Conservation (phyloP, 2,888 invertebrate species). For the Anodontia alba region DNA sequence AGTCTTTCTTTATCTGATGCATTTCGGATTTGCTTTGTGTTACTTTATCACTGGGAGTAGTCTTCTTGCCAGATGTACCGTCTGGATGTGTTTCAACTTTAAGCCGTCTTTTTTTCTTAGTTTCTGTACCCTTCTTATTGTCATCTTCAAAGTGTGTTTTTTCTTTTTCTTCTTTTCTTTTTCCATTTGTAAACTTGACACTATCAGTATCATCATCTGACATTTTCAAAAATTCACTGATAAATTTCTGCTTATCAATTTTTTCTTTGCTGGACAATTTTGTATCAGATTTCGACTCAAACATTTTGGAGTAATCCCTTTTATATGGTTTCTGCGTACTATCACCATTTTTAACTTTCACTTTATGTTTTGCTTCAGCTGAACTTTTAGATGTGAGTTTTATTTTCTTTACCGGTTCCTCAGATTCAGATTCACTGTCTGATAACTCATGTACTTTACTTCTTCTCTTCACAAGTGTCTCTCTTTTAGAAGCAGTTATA, state of each 20-base stretch:
- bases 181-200: constrained; percentile 9
- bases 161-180: not conserved
- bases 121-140: not conserved
- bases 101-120: not conserved
- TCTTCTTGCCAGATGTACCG: not conserved
- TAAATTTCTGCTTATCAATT: constrained; percentile 37
- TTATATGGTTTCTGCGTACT: not conserved
- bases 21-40: not conserved
- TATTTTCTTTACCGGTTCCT: not conserved
- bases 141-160: not conserved
- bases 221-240: constrained; percentile 53
- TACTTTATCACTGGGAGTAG: not conserved
- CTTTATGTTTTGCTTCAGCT: not conserved
- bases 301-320: not conserved
- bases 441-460: constrained; percentile 67
- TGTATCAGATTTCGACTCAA: not conserved
- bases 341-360: not conserved
- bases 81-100: not conserved
- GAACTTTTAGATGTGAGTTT: not conserved
- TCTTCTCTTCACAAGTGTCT: constrained; percentile 1
- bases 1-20: too few relatives aligned
- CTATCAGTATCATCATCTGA: constrained; percentile 38
- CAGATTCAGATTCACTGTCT: constrained; percentile 68
- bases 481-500: not conserved
- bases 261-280: constrained; percentile 8